A percentile compares a stretch with the other conserved stretches of the same genome.
Evolutionary conservation across 2,888 invertebrate genomes (phyloP).

Genomic region (Erebia aethiops): DNA sequence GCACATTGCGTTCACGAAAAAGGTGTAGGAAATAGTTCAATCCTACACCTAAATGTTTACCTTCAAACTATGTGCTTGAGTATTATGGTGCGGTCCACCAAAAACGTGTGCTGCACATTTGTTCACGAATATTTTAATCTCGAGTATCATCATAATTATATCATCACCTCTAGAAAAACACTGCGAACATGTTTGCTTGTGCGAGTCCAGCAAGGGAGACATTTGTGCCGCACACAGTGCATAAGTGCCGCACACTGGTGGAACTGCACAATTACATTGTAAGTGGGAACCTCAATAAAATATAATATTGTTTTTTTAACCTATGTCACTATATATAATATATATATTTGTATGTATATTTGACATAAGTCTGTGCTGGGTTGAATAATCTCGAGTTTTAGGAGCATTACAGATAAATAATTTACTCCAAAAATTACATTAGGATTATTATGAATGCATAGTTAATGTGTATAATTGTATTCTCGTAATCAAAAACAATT

Average conservation of each 20-base stretch:
- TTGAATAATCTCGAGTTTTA: conserved; percentile 58
- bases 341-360: too few species aligned
- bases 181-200: too few species aligned
- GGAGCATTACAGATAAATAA: conserved; percentile 60
- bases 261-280: background rate
- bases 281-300: background rate
- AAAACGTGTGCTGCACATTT: too few species aligned
- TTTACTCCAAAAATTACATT: conserved; percentile 75
- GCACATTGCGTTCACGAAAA: background rate
- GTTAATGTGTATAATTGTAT: conserved; percentile 67
- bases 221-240: too few species aligned
- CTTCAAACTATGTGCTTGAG: background rate
- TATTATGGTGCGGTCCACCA: too few species aligned
- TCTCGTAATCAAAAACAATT: conserved; percentile 59
- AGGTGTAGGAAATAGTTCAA: background rate
- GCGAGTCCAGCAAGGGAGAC: too few species aligned
- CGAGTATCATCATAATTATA: too few species aligned
- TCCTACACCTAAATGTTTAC: background rate
- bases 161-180: too few species aligned
- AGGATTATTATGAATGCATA: conserved; percentile 67
- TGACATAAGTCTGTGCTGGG: conserved; percentile 54
- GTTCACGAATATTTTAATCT: too few species aligned
- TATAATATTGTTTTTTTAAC: background rate
- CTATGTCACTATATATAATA: too few species aligned
- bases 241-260: too few species aligned